A percentile compares a stretch with the other conserved stretches of the same genome.
These are phyloP conservation scores for Sphaerophoria taeniata DNA, from an alignment of 2,888 invertebrate species.

Conservation along the genomic window DNA sequence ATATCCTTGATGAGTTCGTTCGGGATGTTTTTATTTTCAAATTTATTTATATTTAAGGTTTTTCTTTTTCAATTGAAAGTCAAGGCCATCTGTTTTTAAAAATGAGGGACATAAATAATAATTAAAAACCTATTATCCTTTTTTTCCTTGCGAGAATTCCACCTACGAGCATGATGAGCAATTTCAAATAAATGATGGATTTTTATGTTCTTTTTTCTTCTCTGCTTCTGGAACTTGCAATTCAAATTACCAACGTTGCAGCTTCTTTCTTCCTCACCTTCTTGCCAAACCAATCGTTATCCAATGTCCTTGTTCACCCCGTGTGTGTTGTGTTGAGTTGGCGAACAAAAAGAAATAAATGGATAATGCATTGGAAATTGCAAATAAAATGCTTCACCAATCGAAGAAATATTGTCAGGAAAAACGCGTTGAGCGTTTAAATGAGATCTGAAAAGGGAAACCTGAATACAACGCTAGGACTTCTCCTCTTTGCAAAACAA, in stretches of 20 bases:
- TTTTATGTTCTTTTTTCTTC: background rate
- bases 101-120: conserved; percentile 40
- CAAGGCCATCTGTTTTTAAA: conserved; percentile 3
- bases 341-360: background rate
- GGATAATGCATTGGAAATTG: conserved; percentile 64
- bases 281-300: conserved; percentile 56
- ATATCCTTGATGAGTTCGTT: conserved; percentile 34
- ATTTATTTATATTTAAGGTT: no score
- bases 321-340: conserved; percentile 16
- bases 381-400: conserved; percentile 23
- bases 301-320: conserved; percentile 48
- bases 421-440: conserved; percentile 55
- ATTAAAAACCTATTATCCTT: conserved; percentile 56
- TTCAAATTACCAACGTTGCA: conserved; percentile 55
- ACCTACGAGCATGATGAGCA: conserved; percentile 35
- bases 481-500: background rate
- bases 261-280: no score
- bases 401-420: conserved; percentile 26
- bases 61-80: background rate
- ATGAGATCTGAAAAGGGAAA: conserved; percentile 54
- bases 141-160: conserved; percentile 12
- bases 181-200: conserved; percentile 56
- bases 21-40: conserved; percentile 1
- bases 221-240: conserved; percentile 20
- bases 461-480: conserved; percentile 24